A percentile compares a stretch with the other conserved stretches of the same genome.
These are phyloP conservation scores for Sciurus niger DNA, from an alignment of 2,113 vertebrate genomes.

Conservation along the genomic window DNA sequence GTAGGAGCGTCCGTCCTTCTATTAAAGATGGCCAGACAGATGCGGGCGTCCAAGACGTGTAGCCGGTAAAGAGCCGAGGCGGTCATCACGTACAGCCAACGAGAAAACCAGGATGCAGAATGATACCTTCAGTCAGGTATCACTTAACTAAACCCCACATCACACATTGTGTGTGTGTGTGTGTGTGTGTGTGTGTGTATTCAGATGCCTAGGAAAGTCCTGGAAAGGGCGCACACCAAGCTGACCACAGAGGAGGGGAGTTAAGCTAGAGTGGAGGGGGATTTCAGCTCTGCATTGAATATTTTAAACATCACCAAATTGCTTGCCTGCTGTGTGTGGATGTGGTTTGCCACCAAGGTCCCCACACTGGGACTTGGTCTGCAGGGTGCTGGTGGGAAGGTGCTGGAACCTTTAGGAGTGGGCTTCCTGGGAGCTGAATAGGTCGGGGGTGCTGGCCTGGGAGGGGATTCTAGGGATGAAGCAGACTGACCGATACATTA, in stretches of 20 bases:
- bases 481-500: not conserved
- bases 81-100: not conserved
- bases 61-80: not conserved
- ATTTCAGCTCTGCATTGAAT: not conserved
- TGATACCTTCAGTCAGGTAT: not conserved
- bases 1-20: not conserved
- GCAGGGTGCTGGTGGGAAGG: too few relatives aligned
- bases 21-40: not conserved
- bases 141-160: not conserved
- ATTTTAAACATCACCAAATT: not conserved
- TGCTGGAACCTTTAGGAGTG: not conserved
- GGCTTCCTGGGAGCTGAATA: not conserved
- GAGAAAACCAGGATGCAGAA: not conserved
- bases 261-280: not conserved
- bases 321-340: not conserved
- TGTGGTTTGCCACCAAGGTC: not conserved
- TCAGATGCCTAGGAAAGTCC: not conserved
- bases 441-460: not conserved
- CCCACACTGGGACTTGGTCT: not conserved
- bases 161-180: too few relatives aligned
- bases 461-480: not conserved
- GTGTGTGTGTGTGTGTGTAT: not conserved
- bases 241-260: not conserved
- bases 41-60: too few relatives aligned
- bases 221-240: not conserved